These are phyloP conservation scores for Drosophila phalerata DNA, from an alignment of 2,888 invertebrate genomes.

Conservation along the genomic window DNA sequence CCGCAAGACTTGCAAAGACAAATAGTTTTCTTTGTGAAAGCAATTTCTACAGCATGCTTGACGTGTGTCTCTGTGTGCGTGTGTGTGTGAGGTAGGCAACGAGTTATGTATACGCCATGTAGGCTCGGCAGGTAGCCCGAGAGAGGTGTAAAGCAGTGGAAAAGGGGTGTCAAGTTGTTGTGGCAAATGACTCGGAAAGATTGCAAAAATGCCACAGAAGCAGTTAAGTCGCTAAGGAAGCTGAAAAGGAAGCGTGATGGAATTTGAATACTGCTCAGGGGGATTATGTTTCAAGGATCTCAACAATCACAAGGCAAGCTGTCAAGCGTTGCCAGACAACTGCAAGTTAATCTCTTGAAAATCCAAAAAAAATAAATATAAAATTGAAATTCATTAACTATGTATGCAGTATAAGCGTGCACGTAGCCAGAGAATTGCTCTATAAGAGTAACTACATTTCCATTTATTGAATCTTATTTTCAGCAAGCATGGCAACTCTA, in stretches of 20 bases:
- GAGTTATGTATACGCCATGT: slow-evolving; percentile 52
- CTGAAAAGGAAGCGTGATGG: not conserved
- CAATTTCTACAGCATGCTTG: slow-evolving; percentile 53
- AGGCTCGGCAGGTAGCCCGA: slow-evolving; percentile 44
- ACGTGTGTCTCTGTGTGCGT: slow-evolving; percentile 5
- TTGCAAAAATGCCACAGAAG: slow-evolving; percentile 53
- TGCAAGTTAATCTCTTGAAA: not conserved
- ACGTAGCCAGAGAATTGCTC: not conserved
- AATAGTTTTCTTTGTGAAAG: slow-evolving; percentile 76
- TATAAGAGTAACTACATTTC: slow-evolving; percentile 2
- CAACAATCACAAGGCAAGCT: slow-evolving; percentile 8
- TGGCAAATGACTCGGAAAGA: slow-evolving; percentile 65
- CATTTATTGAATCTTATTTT: slow-evolving; percentile 17
- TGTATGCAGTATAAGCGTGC: slow-evolving; percentile 10
- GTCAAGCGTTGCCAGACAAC: not conserved
- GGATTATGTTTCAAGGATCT: slow-evolving; percentile 42
- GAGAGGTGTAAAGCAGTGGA: not conserved
- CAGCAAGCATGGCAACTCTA: slow-evolving; percentile 1
- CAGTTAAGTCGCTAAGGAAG: slow-evolving; percentile 33
- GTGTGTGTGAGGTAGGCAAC: slow-evolving; percentile 20
- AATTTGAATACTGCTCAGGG: slow-evolving; percentile 13
- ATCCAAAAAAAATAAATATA: not conserved
- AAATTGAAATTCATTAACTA: slow-evolving; percentile 12
- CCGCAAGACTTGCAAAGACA: slow-evolving; percentile 68
- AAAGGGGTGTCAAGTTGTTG: slow-evolving; percentile 48